Evolutionary conservation across 2,113 vertebrate species (phyloP).

Genomic region (Drymodes brunneopygia): DNA sequence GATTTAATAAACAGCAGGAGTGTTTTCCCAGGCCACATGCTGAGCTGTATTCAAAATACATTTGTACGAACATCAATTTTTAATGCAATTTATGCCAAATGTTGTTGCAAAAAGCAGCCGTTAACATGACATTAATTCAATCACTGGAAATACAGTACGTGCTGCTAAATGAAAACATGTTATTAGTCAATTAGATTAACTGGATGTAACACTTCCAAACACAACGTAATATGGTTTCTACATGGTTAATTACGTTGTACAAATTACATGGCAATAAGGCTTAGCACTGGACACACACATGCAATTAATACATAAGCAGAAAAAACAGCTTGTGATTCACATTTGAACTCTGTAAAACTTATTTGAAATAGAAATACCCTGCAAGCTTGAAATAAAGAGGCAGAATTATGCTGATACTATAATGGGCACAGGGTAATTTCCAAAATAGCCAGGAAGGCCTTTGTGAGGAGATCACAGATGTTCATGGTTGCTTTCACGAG

Average conservation of each 20-base stretch:
- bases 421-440: neutral
- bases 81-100: slow-evolving; percentile 69
- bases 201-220: slow-evolving; percentile 46
- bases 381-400: neutral
- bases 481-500: neutral
- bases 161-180: slow-evolving; percentile 61
- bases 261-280: slow-evolving; percentile 29
- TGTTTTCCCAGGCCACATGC: slow-evolving; percentile 48
- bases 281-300: slow-evolving; percentile 9
- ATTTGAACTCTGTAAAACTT: neutral
- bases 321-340: neutral
- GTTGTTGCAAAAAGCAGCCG: slow-evolving; percentile 62
- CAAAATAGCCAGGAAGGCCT: neutral
- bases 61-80: slow-evolving; percentile 70
- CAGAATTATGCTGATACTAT: neutral
- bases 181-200: slow-evolving; percentile 67
- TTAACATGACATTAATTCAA: slow-evolving; percentile 70
- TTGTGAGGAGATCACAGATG: slow-evolving; percentile 30
- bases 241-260: slow-evolving; percentile 45
- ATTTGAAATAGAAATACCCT: neutral
- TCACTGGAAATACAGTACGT: slow-evolving; percentile 64
- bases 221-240: slow-evolving; percentile 30
- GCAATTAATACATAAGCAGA: neutral
- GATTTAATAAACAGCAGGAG: slow-evolving; percentile 34
- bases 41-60: slow-evolving; percentile 62